phyloP scores from a whole-genome alignment of 2,888 invertebrate genomes.

The Euphydryas editha region DNA sequence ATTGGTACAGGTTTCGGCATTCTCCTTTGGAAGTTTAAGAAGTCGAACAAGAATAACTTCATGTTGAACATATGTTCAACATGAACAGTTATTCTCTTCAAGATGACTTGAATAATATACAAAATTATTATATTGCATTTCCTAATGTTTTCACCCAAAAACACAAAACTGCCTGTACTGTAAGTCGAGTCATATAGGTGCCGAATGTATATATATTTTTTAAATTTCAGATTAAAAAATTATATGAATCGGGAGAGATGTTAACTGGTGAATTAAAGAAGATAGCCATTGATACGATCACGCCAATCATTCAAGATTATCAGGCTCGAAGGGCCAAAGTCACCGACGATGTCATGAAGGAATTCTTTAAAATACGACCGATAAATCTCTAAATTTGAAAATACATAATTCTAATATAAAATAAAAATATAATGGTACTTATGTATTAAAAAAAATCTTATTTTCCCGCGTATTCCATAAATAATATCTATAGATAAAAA shows the following conservation, averaged over 20 bases:
- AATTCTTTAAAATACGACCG: conserved; percentile 93
- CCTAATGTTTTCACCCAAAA: too few relatives aligned
- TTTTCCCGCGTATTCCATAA: neutral
- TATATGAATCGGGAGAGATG: conserved; percentile 93
- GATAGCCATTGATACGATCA: conserved; percentile 88
- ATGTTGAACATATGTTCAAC: too few relatives aligned
- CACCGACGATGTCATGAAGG: conserved; percentile 92
- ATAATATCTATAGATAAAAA: neutral
- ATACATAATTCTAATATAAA: neutral
- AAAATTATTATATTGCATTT: too few relatives aligned
- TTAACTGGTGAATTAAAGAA: conserved; percentile 98
- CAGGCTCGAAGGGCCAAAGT: conserved; percentile 90
- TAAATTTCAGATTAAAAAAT: conserved; percentile 80
- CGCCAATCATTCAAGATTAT: conserved; percentile 90
- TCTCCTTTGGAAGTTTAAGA: too few relatives aligned
- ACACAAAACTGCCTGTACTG: too few relatives aligned
- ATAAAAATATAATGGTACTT: too few relatives aligned
- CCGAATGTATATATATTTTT: neutral
- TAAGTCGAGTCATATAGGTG: too few relatives aligned
- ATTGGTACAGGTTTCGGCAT: too few relatives aligned
- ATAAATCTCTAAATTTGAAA: conserved; percentile 78
- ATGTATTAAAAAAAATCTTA: neutral
- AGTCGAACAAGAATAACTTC: too few relatives aligned
- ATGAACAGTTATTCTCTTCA: too few relatives aligned
- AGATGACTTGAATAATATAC: too few relatives aligned